Conservation (phyloP, 2,888 invertebrate genomes). For the Lydus trimaculatus region DNA sequence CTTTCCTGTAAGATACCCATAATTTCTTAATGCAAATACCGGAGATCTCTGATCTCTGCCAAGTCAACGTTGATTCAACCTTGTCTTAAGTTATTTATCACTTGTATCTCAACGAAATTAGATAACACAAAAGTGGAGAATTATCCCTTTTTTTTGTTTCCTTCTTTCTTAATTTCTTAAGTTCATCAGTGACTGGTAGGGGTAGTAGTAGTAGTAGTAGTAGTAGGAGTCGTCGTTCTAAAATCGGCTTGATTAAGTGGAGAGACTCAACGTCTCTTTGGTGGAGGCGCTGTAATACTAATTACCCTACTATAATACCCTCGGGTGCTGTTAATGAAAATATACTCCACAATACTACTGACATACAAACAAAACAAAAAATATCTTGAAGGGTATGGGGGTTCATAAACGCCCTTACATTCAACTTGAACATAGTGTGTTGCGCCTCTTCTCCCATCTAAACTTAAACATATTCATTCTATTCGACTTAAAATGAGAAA, state of each 20-base stretch:
- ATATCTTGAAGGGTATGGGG: not conserved
- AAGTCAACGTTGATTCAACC: not conserved
- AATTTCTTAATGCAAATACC: slow-evolving; percentile 1
- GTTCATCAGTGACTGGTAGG: not conserved
- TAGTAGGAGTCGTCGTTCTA: slow-evolving; percentile 24
- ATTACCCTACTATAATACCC: slow-evolving; percentile 54
- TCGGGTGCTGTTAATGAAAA: slow-evolving; percentile 55
- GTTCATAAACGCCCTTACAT: no score
- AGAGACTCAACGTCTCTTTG: slow-evolving; percentile 49
- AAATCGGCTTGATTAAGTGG: slow-evolving; percentile 52
- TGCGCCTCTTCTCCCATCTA: not conserved
- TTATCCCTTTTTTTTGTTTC: no score
- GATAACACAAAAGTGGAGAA: no score
- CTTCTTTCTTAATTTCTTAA: no score
- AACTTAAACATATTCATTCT: not conserved
- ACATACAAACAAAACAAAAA: not conserved
- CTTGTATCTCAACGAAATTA: not conserved
- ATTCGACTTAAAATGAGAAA: not conserved
- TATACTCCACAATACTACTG: slow-evolving; percentile 48
- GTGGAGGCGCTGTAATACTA: slow-evolving; percentile 52
- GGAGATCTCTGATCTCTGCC: not conserved
- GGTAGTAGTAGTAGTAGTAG: slow-evolving; percentile 15
- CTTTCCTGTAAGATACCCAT: not conserved
- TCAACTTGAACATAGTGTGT: not conserved
- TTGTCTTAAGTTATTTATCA: not conserved